Percentiles rank a stretch among this genome's conserved stretches.
These are phyloP conservation scores for Eulacestoma nigropectus DNA, from an alignment of 2,113 vertebrate species.

Conservation along the genomic window DNA sequence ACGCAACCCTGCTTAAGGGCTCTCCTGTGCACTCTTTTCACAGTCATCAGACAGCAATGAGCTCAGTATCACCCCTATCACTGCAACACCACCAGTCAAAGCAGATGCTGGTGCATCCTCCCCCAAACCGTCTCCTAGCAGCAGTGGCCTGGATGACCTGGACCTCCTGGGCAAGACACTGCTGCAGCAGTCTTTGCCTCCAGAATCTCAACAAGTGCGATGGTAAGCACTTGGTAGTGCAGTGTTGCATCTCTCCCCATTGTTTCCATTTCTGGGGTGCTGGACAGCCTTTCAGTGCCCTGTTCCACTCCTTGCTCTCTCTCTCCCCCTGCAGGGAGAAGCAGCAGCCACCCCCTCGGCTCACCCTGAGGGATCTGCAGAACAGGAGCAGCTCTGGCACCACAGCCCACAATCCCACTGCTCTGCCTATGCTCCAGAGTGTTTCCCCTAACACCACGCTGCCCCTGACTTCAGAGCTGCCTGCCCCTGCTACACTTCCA, in stretches of 20 bases:
- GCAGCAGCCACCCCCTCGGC: slow-evolving; percentile 79
- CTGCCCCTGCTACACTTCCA: not conserved
- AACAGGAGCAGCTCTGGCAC: slow-evolving; percentile 71
- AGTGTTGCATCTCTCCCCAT: rapidly evolving
- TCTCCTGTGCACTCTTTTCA: not conserved
- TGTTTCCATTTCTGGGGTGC: not conserved
- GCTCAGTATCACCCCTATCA: not conserved
- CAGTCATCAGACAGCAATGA: slow-evolving; percentile 81
- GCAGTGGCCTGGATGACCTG: slow-evolving; percentile 86
- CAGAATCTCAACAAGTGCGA: slow-evolving; percentile 88
- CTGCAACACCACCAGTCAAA: slow-evolving; percentile 35
- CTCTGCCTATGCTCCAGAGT: slow-evolving; percentile 8
- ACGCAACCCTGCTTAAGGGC: not conserved
- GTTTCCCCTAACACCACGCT: slow-evolving; percentile 58
- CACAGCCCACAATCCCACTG: not conserved
- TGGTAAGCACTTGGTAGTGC: slow-evolving; percentile 75
- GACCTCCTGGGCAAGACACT: slow-evolving; percentile 91
- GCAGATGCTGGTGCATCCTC: slow-evolving; percentile 31
- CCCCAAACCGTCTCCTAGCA: not conserved
- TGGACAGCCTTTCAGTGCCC: not conserved
- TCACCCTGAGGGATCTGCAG: slow-evolving; percentile 89
- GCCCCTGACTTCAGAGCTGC: slow-evolving; percentile 40
- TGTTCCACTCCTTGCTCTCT: not conserved
- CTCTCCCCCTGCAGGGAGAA: slow-evolving; percentile 80
- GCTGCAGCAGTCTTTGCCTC: slow-evolving; percentile 91